A percentile compares a stretch with the other conserved stretches of the same genome.
phyloP scores from a whole-genome alignment of 2,113 vertebrate species.

The Anolis sagrei region DNA sequence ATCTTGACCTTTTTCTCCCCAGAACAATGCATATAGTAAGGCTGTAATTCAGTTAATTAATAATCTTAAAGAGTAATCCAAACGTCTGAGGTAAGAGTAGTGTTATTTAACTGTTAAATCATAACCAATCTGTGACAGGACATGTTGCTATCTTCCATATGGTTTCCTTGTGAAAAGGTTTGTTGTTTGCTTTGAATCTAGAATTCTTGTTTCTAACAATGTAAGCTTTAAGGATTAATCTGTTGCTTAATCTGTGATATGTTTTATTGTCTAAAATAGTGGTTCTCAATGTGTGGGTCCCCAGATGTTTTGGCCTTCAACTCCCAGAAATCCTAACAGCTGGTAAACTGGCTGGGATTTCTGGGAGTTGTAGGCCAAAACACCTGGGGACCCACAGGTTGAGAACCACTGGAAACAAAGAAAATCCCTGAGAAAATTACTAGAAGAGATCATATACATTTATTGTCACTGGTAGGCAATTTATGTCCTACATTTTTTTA shows the following conservation, averaged over 20 bases:
- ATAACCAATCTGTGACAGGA: not conserved
- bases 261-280: not conserved
- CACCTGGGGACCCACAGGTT: too few relatives aligned
- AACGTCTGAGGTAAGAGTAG: not conserved
- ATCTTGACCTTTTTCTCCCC: not conserved
- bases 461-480: not conserved
- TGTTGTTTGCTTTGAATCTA: not conserved
- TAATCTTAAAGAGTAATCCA: not conserved
- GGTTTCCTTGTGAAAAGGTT: not conserved
- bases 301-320: too few relatives aligned
- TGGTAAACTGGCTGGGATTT: too few relatives aligned
- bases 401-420: too few relatives aligned
- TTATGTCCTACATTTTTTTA: not conserved
- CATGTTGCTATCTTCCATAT: not conserved
- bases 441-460: not conserved
- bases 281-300: too few relatives aligned
- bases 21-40: not conserved
- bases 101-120: not conserved
- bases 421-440: not conserved
- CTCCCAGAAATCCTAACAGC: too few relatives aligned
- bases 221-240: not conserved
- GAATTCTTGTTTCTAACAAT: not conserved
- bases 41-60: not conserved
- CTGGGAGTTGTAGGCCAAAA: too few relatives aligned
- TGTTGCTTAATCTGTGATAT: not conserved